Base-by-base conservation (phyloP, 2,888 invertebrate genomes). In the Disparrhopalites patrizii region DNA sequence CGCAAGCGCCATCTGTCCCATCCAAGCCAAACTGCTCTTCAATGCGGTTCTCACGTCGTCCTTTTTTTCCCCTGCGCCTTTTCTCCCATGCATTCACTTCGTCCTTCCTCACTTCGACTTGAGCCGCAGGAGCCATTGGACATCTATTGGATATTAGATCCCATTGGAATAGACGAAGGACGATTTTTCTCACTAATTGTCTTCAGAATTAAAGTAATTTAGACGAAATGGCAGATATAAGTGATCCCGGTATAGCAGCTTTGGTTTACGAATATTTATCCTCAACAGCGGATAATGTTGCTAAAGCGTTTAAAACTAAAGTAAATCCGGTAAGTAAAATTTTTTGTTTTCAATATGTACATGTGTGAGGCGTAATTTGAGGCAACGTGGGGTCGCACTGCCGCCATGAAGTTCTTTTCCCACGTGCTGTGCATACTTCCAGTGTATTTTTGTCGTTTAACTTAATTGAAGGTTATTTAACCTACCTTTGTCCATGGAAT, bases 251-350 rank as follows among this genome's bases (percentile, higher is more conserved):
- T 31, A 76, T 82, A 60, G 80, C 80, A 75, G 84, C 88, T 4
- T 77, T 90, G 64, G 82, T 89, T 66, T 83, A 85, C 71, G 86
- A 89, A 71, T 86, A 83, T 81, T 79, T 91, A 66, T 78, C 81
- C 66, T 84, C 82, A 72, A 82, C 84, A 71, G 86, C 89, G 76
- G 85, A 85, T 78, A 81, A 83, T 5, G 76, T 90, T 31, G 90
- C 90, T 0, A 82, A 84, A 76, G 82, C 86, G 57, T 89, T 87
- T 77, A 83, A 86, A 76, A 84, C 85, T 76, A 88, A 87, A 80
- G 84, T 85, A 1, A 89, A 89, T 78, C 85, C 87, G 81, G 90
- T 90, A 83, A 86, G 89, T 83, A n/a, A n/a, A n/a, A n/a, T n/a
- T n/a, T n/a, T n/a, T n/a, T n/a, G n/a, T n/a, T n/a, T n/a, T n/a